Evolutionary conservation across 2,113 vertebrate genomes (phyloP).

Genomic region (Crotophaga sulcirostris): DNA sequence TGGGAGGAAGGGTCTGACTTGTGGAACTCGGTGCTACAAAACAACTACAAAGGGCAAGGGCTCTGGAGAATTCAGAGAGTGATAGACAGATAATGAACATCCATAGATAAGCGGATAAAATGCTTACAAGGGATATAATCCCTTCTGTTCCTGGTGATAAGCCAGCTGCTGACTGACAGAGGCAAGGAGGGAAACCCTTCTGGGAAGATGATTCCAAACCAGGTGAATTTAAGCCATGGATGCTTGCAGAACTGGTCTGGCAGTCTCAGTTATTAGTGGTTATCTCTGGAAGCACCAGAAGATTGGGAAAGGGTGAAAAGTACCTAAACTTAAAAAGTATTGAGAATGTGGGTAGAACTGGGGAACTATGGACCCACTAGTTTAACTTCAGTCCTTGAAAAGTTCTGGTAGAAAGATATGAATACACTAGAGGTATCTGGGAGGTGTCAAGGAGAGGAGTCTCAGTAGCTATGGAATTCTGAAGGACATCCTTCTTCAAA

Average conservation of each 20-base stretch:
- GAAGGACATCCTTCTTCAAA: background rate
- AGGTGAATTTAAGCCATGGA: background rate
- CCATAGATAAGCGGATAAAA: conserved; percentile 36
- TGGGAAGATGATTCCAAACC: conserved; percentile 23
- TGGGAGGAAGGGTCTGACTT: background rate
- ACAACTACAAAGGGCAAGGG: background rate
- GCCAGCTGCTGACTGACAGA: conserved; percentile 35
- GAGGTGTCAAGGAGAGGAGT: background rate
- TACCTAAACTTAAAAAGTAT: background rate
- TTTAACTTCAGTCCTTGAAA: background rate
- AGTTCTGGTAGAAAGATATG: background rate
- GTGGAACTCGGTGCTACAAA: background rate
- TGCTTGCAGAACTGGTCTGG: background rate
- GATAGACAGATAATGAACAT: conserved; percentile 47
- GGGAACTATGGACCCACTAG: background rate
- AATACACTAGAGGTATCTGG: background rate
- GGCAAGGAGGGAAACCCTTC: background rate
- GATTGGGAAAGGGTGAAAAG: background rate
- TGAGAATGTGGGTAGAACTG: background rate
- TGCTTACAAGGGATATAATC: conserved; percentile 35
- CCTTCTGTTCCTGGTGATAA: conserved; percentile 57
- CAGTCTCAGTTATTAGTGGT: background rate
- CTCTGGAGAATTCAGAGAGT: background rate
- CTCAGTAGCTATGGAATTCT: background rate
- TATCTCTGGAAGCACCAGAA: background rate